Base-by-base conservation (phyloP, 2,797 vertebrate genomes). In the Sebastes umbrosus region DNA sequence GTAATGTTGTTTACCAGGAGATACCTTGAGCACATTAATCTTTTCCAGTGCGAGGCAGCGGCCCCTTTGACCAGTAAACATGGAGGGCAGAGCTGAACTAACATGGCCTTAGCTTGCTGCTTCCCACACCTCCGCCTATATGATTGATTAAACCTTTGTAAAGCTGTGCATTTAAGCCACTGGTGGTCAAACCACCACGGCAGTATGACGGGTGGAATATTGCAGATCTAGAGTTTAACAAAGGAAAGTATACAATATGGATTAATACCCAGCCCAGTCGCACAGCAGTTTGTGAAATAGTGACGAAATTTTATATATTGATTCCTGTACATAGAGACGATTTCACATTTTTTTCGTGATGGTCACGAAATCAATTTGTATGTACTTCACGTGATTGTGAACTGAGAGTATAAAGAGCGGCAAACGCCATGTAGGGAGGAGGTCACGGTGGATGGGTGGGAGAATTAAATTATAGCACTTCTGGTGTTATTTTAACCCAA, bases 11-110 rank as follows among this genome's bases (percentile, higher is more conserved):
- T 91, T 90, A 85, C 82, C 39, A 39, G 71, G 65, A 85, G 92
- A 92, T 83, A 88, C 75, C 88, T 68, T n/a, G 24, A 60, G 73
- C 71, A 90, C 89, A 94, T 95, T 86, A 74, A 93, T 94, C 91
- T 94, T 91, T 88, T 74, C 84, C 75, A 63, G 74, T 85, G 88
- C 62, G 12, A 80, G 52, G 64, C 77, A 72, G 50, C 31, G 34
- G 72, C 79, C 86, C 87, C 73, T 91, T 84, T 87, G 90, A 93
- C 92, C 88, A 74, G 77, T 69, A 87, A 89, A 93, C 85, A 91
- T 27, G 62, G 73, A 85, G 84, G 80, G 67, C 80, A 69, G 43
- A 6, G 76, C 80, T 86, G 88, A 89, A 87, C 86, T 85, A 86
- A 89, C 89, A 87, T 71, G 82, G 79, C 87, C 86, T 65, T 59